These are phyloP conservation scores for Manacus vitellinus DNA, from an alignment of 2,113 vertebrate genomes.

Conservation along the genomic window DNA sequence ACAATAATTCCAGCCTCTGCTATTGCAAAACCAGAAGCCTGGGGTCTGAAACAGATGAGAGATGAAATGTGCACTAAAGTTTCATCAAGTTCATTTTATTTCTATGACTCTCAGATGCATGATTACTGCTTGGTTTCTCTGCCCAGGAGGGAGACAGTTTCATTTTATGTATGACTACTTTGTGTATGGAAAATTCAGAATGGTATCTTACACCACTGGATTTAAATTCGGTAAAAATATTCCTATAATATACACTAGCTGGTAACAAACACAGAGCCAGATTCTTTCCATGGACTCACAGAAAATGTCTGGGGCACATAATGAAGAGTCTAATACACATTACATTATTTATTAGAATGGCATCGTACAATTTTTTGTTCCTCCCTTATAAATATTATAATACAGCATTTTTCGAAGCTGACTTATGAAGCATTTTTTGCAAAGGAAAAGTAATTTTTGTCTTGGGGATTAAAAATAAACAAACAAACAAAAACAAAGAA, in stretches of 20 bases:
- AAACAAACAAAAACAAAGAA: not conserved
- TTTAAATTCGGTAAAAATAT: constrained; percentile 16
- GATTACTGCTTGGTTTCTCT: not conserved
- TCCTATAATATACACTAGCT: not conserved
- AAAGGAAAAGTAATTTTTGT: not conserved
- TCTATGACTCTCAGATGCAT: not conserved
- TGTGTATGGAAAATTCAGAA: not conserved
- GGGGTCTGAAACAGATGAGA: not conserved
- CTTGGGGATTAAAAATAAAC: not conserved
- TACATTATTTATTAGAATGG: not conserved
- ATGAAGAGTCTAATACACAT: not conserved
- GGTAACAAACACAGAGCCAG: not conserved
- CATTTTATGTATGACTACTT: not conserved
- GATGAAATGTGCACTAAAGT: not conserved
- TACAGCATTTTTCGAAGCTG: not conserved
- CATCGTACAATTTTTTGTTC: not conserved
- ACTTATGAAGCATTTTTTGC: not conserved
- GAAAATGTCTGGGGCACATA: not conserved
- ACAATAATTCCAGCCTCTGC: not conserved
- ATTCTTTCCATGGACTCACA: not conserved
- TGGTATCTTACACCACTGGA: not conserved
- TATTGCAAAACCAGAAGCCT: not conserved
- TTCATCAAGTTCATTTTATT: not conserved
- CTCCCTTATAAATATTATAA: not conserved
- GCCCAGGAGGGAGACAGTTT: not conserved